Conservation (phyloP, 2,113 vertebrate genomes). For the Eudyptes chrysolophus region DNA sequence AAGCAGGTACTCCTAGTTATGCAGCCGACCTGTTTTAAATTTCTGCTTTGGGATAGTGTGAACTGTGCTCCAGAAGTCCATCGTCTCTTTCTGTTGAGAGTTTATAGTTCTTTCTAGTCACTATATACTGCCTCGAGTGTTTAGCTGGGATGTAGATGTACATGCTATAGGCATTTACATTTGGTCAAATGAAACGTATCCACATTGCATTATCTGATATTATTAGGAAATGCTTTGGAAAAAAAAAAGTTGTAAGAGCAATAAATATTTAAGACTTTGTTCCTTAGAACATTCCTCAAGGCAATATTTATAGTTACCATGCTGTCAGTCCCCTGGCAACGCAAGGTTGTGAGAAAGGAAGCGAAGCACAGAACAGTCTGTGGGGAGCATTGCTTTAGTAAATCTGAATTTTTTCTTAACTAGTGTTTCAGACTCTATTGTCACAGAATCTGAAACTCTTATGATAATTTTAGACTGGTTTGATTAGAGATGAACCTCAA, state of each 20-base stretch:
- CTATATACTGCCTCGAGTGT: neutral
- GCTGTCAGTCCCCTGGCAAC: neutral
- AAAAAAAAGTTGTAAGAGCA: rapidly evolving
- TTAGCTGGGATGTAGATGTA: neutral
- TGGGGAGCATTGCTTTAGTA: neutral
- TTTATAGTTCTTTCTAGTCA: neutral
- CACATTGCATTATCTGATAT: neutral
- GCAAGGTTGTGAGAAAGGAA: neutral
- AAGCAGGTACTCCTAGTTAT: neutral
- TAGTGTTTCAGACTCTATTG: neutral
- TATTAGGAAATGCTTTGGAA: neutral
- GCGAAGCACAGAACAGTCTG: neutral
- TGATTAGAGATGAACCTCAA: neutral
- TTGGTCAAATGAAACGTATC: neutral
- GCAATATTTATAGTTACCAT: neutral
- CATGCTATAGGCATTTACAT: neutral
- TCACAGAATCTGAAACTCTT: neutral
- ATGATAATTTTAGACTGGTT: neutral
- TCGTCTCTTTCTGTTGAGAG: neutral
- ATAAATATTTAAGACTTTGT: neutral
- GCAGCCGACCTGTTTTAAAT: neutral
- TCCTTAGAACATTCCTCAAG: neutral
- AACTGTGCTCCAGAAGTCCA: neutral
- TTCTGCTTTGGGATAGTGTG: neutral
- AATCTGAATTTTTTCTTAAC: neutral